Base-by-base conservation (phyloP, 2,113 vertebrate species). In the Syrrhaptes paradoxus region DNA sequence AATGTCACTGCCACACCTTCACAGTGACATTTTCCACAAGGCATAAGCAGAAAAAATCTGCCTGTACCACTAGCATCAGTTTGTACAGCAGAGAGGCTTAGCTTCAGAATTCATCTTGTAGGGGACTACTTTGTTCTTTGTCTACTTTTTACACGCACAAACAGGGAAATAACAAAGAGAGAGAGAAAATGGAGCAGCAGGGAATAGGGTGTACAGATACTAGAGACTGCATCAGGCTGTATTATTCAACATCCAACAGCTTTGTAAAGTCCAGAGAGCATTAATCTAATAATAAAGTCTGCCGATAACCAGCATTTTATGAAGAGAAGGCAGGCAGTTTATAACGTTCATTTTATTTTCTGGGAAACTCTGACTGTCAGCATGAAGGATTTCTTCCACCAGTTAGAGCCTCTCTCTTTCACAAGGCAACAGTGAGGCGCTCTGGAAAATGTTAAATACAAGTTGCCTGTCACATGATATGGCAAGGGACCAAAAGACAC, bases 281-380 rank as follows among this genome's bases (percentile, higher is more conserved):
- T 0, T 67, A 61, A 71, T 81, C 38, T 85, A 85, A 87, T 81
- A 89, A 62, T 77, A 71, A 95, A 82, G 48, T 52, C 75, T 36
- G 45, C 43, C 71, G 72, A 84, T 83, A 80, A 5, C 59, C 63
- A 91, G 38, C 13, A 71, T 86, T 90, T 91, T 93, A 91, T 88
- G 67, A 93, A 90, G 75, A 80, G 52, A 73, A 78, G n/a, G 20
- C 14, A 85, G 67, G 16, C 41, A 77, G 81, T 87, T 90, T 62
- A 38, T 80, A 91, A 74, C 58, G 48, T 90, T 85, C 20, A 24
- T 90, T 91, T 93, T 86, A 80, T 96, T 96, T 96, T 95, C 90
- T 90, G 51, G 46, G 59, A 85, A 88, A 77, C 11, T 75, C 58
- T 54, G n/a, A n/a, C 66, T 93, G 85, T 84, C 92, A 91, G 29